A percentile compares a stretch with the other conserved stretches of the same genome.
These are phyloP conservation scores for Anagyrus pseudococci DNA, from an alignment of 2,888 invertebrate genomes.

Conservation along the genomic window DNA sequence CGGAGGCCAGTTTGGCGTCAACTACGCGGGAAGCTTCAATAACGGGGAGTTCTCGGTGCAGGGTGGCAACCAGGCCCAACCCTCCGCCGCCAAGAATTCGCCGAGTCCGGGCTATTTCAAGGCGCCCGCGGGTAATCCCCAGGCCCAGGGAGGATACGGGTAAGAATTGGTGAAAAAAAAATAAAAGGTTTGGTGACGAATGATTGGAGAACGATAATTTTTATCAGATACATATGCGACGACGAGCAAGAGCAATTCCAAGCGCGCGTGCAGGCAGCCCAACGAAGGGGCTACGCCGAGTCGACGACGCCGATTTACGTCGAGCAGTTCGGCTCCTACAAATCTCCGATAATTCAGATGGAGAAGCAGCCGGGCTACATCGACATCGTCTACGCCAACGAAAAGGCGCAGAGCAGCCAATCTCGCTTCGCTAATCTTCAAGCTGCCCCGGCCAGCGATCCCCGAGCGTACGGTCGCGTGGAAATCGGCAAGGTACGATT, in stretches of 20 bases:
- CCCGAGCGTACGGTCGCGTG: conserved; percentile 46
- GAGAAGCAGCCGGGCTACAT: conserved; percentile 51
- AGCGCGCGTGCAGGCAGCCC: not conserved
- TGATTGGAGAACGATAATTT: not conserved
- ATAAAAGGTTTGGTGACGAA: too few relatives aligned
- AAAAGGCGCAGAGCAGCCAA: conserved; percentile 25
- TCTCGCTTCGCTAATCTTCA: conserved; percentile 51
- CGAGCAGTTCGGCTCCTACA: conserved; percentile 8
- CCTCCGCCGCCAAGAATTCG: too few relatives aligned
- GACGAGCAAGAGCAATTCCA: not conserved
- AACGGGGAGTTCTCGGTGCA: conserved; percentile 4
- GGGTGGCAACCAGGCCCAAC: not conserved
- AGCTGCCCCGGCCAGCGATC: conserved; percentile 42
- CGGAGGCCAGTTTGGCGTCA: not conserved
- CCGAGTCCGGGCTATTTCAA: too few relatives aligned
- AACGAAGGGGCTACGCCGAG: not conserved
- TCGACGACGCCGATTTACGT: not conserved
- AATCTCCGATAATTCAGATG: conserved; percentile 7
- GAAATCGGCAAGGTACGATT: conserved; percentile 25
- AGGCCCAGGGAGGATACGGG: too few relatives aligned
- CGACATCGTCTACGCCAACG: conserved; percentile 55
- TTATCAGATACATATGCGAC: conserved; percentile 7
- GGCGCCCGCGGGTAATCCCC: too few relatives aligned
- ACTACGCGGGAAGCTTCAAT: not conserved
- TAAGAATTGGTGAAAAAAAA: too few relatives aligned